Base-by-base conservation (phyloP, 2,888 invertebrate genomes). In the Chaitophorus viminalis region DNA sequence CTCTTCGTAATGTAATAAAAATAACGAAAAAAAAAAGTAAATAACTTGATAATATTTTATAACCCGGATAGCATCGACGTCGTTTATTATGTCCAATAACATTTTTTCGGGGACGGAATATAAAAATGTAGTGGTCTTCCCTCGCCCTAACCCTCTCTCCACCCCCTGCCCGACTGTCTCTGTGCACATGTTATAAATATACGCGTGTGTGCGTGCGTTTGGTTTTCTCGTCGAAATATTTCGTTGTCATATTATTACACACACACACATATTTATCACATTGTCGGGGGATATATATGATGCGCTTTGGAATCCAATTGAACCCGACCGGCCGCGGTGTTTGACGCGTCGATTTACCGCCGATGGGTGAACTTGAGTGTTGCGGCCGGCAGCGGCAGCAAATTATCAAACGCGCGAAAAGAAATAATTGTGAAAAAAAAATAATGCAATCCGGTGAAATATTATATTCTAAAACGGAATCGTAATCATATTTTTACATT, bases 51-150 rank as follows among this genome's bases (percentile, higher is more conserved):
- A 84, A 84, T 84, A 84, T 85, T 85, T 85, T 85, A 85, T 52
- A 25, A 54, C 78, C 52, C 70, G 70, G 85, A 86, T 78, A 78
- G 70, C 77, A 77, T 85, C 84, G 77, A 75, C 83, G 84, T 84
- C 85, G 85, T 86, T 77, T 86, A 86, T 86, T 86, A 78, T 72
- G 78, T 85, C 84, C 84, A 77, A 85, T 85, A 85, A 85, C 77
- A 60, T 79, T 79, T 72, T 54, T 75, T 68, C 76, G 84, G 39
- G 3, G 74, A 74, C 84, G 31, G 46, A 39, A 65, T 76, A 84
- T 76, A 84, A 31, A 76, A 84, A 76, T 18, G 52, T 29, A 14
- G 76, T 31, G 76, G 76, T 54, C 31, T 77, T 77, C 52, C 31
- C n/a, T 68, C 65, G 11, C 4, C 25, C 68, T n/a, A 14, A 25